A percentile compares a stretch with the other conserved stretches of the same genome.
Evolutionary conservation across 2,797 vertebrate genomes (phyloP).

Genomic region (Austrolebias charrua): DNA sequence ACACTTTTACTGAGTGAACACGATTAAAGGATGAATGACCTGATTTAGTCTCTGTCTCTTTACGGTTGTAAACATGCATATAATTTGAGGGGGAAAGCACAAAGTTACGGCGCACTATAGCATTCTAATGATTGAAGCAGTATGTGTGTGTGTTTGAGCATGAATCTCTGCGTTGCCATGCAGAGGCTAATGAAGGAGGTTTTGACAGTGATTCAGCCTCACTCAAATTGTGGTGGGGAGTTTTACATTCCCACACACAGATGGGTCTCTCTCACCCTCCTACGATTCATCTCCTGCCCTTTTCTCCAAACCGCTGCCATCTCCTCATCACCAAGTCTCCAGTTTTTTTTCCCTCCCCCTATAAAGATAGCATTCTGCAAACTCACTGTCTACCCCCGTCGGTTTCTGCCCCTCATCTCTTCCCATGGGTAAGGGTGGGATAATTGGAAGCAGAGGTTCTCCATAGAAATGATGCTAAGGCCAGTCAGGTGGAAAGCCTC

Average conservation of each 20-base stretch:
- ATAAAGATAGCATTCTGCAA: slow-evolving; percentile 15
- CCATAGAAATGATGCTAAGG: slow-evolving; percentile 71
- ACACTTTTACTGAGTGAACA: slow-evolving; percentile 39
- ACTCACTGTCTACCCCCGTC: slow-evolving; percentile 25
- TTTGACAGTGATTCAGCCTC: slow-evolving; percentile 47
- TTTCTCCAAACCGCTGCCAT: too few relatives aligned
- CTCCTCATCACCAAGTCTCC: too few relatives aligned
- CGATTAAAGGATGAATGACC: slow-evolving; percentile 63
- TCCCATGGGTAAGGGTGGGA: slow-evolving; percentile 58
- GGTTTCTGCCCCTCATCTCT: slow-evolving; percentile 9
- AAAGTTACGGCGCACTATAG: not conserved
- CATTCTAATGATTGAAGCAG: slow-evolving; percentile 20
- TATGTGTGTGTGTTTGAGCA: not conserved
- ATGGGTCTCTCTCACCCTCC: too few relatives aligned
- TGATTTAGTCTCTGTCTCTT: slow-evolving; percentile 72
- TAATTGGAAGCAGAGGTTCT: slow-evolving; percentile 79
- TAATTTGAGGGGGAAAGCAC: slow-evolving; percentile 18
- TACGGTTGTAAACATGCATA: slow-evolving; percentile 52
- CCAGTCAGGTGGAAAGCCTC: slow-evolving; percentile 75
- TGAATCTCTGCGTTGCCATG: slow-evolving; percentile 25
- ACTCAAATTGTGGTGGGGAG: slow-evolving; percentile 13
- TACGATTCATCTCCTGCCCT: too few relatives aligned
- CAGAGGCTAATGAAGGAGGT: slow-evolving; percentile 38
- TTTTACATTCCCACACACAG: slow-evolving; percentile 22
- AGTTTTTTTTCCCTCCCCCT: slow-evolving; percentile 2